Evolutionary conservation across 2,888 invertebrate genomes (phyloP), one percentile per base, ranked within the genome.

Genomic region (Augochlorella aurata): DNA sequence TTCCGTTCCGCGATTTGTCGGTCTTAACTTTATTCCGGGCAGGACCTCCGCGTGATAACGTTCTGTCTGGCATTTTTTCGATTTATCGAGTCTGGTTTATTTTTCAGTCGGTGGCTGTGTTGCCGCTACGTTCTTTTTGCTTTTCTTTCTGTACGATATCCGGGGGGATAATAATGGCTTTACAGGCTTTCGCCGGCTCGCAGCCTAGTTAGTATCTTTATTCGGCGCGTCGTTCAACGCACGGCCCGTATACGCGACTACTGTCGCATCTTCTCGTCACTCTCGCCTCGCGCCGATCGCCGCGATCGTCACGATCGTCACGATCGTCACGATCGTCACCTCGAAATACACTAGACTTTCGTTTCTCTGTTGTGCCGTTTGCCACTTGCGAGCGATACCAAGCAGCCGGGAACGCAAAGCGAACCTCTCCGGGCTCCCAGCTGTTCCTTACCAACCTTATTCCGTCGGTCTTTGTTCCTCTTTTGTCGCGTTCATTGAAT

Each of bases 401-500:
- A 18, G n/a, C 18, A n/a, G 16, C 12, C 21, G 49, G 29, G 18
- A 75, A 61, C 61, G 21, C 63, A 63, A 50, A 70, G 63, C 49
- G 67, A 74, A 29, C 58, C 58, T 52, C 16, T 49, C n/a, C 12
- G 58, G 2, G 18, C 21, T 58, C 8, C 12, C 12, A 4, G 45
- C 49, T 14, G 21, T 24, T 50, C 24, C 24, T 29, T 29, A 10
- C 45, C 49, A 76, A 63, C 76, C 76, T 70, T 70, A 70, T 65
- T 70, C 50, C 63, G 70, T 63, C 50, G 70, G 63, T 69, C 24
- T 24, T 50, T 63, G 63, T 63, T 50, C 16, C 76, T 63, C 38
- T 70, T 70, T 76, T 63, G 63, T 70, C 38, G 44, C 63, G 49
- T 76, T 69, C 75, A 24, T 63, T 24, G 47, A 29, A 67, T 67